phyloP scores from a whole-genome alignment of 2,888 invertebrate genomes.

The Periphyllus acericola region DNA sequence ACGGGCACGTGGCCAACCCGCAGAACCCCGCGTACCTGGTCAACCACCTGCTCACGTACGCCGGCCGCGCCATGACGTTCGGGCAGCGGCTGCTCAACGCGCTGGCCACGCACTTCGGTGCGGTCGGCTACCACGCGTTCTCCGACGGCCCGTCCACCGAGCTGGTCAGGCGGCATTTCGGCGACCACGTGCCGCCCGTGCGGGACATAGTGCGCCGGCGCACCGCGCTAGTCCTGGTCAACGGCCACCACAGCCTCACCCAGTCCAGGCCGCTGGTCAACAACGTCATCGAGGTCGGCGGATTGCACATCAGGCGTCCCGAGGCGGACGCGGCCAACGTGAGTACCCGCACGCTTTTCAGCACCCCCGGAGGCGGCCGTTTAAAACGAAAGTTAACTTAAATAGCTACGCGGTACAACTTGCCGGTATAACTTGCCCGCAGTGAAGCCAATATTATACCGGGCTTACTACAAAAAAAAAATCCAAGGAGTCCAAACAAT shows the following conservation, averaged over 20 bases:
- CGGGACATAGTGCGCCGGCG: constrained; percentile 36
- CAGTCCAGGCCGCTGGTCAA: constrained; percentile 39
- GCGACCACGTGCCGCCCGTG: constrained; percentile 22
- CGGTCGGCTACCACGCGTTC: constrained; percentile 45
- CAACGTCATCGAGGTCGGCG: constrained; percentile 49
- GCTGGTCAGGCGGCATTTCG: constrained; percentile 52
- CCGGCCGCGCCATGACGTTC: constrained; percentile 30
- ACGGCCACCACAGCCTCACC: constrained; percentile 40
- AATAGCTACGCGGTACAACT: too few species aligned
- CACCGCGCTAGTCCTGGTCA: constrained; percentile 44
- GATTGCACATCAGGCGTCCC: constrained; percentile 24
- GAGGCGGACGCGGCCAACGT: background rate
- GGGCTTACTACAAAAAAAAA: too few species aligned
- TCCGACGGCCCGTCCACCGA: constrained; percentile 56
- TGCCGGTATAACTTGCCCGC: too few species aligned
- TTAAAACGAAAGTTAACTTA: too few species aligned
- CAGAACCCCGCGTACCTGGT: constrained; percentile 55
- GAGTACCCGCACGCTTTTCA: background rate
- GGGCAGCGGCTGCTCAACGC: constrained; percentile 47
- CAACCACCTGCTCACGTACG: constrained; percentile 47
- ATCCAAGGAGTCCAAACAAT: too few species aligned
- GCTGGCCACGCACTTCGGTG: constrained; percentile 47
- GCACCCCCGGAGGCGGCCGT: too few species aligned
- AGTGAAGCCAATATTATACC: too few species aligned
- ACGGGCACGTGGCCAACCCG: constrained; percentile 46